Base-by-base conservation (phyloP, 2,888 invertebrate genomes). In the Tanypteryx hageni region DNA sequence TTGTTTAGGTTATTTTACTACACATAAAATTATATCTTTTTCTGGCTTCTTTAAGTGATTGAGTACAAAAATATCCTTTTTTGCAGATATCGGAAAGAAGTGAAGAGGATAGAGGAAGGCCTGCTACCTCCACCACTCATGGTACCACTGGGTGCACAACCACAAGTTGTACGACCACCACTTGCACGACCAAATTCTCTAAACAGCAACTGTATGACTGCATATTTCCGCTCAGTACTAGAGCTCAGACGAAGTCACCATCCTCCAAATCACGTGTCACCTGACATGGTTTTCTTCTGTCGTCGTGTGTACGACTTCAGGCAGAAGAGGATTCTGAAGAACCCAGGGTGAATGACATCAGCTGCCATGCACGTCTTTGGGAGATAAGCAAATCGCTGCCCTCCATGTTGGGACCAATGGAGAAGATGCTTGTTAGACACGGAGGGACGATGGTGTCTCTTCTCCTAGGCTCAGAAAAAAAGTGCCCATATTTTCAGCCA, bases 241-340 rank as follows among this genome's bases (percentile, higher is more conserved):
- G 86, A 56, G 44, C 93, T 92, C 44, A n/a, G 96, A 93, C 94
- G 94, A 92, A 95, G 95, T 93, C 95, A 97, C 95, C 96, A 96
- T 94, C 96, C 97, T 94, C 96, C 97, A 95, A 95, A 97, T 95
- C 95, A 97, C 95, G 95, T 97, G 94, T 95, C 96, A 93, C 96
- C 97, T 92, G 99, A 99, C 94, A 97, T 98, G 95, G 98, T 99
- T 83, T 98, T 99, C 95, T 98, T 99, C 96, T 99, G 99, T 95
- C 97, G 99, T 91, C 97, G 98, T 94, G 98, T 99, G 93, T 99
- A 99, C 96, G 99, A 99, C 95, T 99, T 98, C 96, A 96, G 99
- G 94, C 97, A 98, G 94, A 98, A 98, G 95, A 96, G 97, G 94
- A 96, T 97, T 93, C 94, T 96, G 92, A 96, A 95, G 93, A 96